Base-by-base conservation (phyloP, 92 coral and sea anemone genomes). In the Zoanthus sociatus region DNA sequence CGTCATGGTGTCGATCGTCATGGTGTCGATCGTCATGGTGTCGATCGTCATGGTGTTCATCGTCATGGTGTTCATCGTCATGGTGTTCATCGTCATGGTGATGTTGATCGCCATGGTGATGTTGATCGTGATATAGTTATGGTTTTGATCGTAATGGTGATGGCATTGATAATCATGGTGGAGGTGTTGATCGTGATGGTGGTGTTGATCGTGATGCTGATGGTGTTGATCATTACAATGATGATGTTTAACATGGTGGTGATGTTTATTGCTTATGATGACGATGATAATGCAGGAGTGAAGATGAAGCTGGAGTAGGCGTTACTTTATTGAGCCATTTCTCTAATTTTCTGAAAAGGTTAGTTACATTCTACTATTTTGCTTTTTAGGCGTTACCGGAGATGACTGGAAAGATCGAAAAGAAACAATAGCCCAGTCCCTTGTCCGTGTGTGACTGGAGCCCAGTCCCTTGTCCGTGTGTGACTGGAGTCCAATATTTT, bases 311-410 rank as follows among this genome's bases (percentile, higher is more conserved):
- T 58, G 54, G 12, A 7, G 54, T 7, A 53, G 60, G 11, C 15
- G 11, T 53, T 53, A 9, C 15, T 53, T 53, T 53, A 1, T 14
- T 4, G 15, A 53, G 15, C 11, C 9, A 53, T 53, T 53, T 53
- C 15, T 53, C 12, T 53, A 53, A 53, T 53, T 53, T 53, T 4
- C 0, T 58, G 17, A 58, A 58, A 5, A 69, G 42, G 3, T 26
- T 69, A 7, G 11, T 30, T 31, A 30, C 1, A 14, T 45, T 75
- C 13, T 6, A 50, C 63, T 48, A 21, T 54, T 48, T 78, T 56
- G 60, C 48, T 44, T 85, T 87, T 10, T 89, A 97, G 99, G 99
- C 97, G 66, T 92, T 97, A 18, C 99, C 99, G 20, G 99, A 97
- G 77, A 74, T 97, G 87, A 97, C 99, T 16, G 97, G 92, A 58